Percentiles rank a stretch among this genome's conserved stretches.
phyloP scores from a whole-genome alignment of 2,888 invertebrate genomes.

The Ophion ventricosus region DNA sequence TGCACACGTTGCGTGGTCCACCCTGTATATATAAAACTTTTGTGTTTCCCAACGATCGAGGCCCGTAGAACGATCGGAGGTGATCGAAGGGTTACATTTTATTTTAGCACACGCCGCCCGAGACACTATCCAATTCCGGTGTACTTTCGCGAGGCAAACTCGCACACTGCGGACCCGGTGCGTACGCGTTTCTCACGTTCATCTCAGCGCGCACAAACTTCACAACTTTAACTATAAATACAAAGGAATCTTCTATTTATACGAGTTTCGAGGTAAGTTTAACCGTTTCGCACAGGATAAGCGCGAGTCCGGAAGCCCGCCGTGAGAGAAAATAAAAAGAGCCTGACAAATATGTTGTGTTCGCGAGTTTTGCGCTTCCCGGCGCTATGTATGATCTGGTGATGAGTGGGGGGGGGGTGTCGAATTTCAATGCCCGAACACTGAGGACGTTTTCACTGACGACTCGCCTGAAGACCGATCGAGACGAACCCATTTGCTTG shows the following conservation, averaged over 20 bases:
- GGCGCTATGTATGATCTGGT: background rate
- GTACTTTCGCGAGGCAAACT: slow-evolving; percentile 20
- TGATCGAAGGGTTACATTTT: slow-evolving; percentile 40
- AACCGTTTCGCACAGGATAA: background rate
- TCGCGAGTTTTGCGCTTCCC: background rate
- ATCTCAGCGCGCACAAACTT: background rate
- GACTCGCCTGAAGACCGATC: background rate
- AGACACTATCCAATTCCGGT: slow-evolving; percentile 24
- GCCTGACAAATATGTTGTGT: background rate
- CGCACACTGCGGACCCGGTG: slow-evolving; percentile 14
- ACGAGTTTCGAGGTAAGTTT: slow-evolving; percentile 62
- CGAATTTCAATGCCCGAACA: background rate
- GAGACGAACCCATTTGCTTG: background rate
- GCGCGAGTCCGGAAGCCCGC: background rate
- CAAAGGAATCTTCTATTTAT: slow-evolving; percentile 71
- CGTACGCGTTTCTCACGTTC: slow-evolving; percentile 38
- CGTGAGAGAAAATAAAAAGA: slow-evolving; percentile 2
- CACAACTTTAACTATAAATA: slow-evolving; percentile 68
- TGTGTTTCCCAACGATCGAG: background rate
- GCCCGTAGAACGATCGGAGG: slow-evolving; percentile 37
- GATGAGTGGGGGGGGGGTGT: background rate
- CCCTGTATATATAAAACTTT: background rate
- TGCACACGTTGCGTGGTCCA: too few relatives aligned
- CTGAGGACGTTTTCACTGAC: background rate
- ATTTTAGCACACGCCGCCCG: slow-evolving; percentile 11